phyloP scores from a whole-genome alignment of 1,140 invertebrate genomes.

The Aphelenchoides fujianensis region DNA sequence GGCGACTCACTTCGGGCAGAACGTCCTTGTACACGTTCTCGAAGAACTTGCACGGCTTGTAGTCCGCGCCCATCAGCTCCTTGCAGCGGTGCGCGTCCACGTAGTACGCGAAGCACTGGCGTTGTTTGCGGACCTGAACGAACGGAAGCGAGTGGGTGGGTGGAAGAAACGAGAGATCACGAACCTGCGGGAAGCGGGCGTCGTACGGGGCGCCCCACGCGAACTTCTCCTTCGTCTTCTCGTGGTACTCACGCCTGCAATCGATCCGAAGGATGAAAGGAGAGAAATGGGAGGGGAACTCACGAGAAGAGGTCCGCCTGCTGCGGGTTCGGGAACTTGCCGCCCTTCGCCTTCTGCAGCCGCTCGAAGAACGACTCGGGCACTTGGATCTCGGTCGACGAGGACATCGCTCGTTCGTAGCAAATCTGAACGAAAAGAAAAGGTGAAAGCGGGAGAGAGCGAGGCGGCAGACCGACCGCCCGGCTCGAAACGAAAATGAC shows the following conservation, averaged over 20 bases:
- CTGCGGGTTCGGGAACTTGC: conserved; percentile 54
- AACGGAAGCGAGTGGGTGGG: too few relatives aligned
- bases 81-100: conserved; percentile 91
- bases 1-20: conserved; percentile 78
- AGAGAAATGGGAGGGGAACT: neutral
- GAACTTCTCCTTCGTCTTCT: conserved; percentile 27
- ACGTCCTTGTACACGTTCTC: conserved; percentile 78
- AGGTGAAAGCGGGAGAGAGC: too few relatives aligned
- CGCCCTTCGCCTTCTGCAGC: conserved; percentile 38
- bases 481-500: too few relatives aligned
- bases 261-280: neutral
- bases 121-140: conserved; percentile 74
- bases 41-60: conserved; percentile 88
- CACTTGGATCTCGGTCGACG: too few relatives aligned
- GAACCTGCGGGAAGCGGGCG: conserved; percentile 83
- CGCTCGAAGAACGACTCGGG: conserved; percentile 42
- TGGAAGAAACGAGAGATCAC: too few relatives aligned
- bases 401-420: too few relatives aligned
- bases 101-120: conserved; percentile 86
- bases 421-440: too few relatives aligned
- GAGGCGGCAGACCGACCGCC: too few relatives aligned
- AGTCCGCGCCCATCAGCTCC: conserved; percentile 77
- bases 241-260: conserved; percentile 29
- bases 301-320: conserved; percentile 46
- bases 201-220: conserved; percentile 80